Evolutionary conservation across 2,113 vertebrate genomes (phyloP), one percentile per base, ranked within the genome.

Genomic region (Guaruba guarouba): DNA sequence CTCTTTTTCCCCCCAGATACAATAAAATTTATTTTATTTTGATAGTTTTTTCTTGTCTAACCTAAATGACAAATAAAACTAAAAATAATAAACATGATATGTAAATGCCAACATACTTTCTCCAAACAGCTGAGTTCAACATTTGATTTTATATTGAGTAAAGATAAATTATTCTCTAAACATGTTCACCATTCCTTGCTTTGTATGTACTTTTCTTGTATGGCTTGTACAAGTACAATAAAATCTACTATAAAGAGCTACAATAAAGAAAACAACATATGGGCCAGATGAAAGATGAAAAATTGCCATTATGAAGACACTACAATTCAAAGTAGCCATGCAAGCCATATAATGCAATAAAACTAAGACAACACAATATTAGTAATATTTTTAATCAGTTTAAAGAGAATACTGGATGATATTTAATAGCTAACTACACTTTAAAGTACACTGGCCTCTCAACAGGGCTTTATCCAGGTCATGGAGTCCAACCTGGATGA

Each of bases 81-180:
- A 57, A 90, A 88, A 86, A 70, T 67, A 93, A 90, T 74, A 85
- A 71, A 66, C 3, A 2, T 19, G 41, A 28, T 13, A 57, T 37
- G 31, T 52, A 85, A 82, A 93, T 77, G 16, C 7, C 46, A 90
- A 80, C 18, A 74, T 63, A 67, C n/a, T 80, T 80, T 57, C 18
- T 83, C 52, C 24, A 87, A 80, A 88, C 35, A 51, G 4, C 11
- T 28, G 14, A 83, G 24, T 37, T 77, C 17, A 81, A 63, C 10
- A 70, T 70, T 62, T 9, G 64, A 1, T 63, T 80, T 93, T 69
- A 73, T 80, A 77, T 46, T 49, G 8, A 87, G 3, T 33, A 11
- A 92, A 93, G 67, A 82, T 17, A 82, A 94, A 92, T 90, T 61
- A 54, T 88, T 79, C n/a, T 86, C 25, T 81, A 46, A 67, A 49